Evolutionary conservation across 1,140 invertebrate genomes (phyloP).

Genomic region (Mactra quadrangularis): DNA sequence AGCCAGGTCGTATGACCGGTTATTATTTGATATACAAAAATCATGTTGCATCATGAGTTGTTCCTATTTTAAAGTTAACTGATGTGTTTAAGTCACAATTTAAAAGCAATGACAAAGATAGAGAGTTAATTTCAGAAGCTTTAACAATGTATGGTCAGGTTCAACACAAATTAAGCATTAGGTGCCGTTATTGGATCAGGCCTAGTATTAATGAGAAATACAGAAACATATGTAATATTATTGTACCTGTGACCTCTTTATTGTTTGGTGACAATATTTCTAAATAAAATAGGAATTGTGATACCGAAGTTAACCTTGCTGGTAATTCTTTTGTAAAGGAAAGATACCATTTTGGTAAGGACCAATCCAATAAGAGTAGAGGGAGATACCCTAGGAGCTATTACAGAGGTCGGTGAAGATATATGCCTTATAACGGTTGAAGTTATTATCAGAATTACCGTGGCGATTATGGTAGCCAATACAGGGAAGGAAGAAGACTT

Average conservation of each 20-base stretch:
- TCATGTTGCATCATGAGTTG: neutral
- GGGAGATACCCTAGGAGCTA: neutral
- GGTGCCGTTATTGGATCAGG: conserved; percentile 16
- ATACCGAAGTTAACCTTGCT: neutral
- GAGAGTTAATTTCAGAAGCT: conserved; percentile 5
- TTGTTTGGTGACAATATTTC: conserved; percentile 34
- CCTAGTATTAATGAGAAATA: conserved; percentile 26
- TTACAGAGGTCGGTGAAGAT: neutral
- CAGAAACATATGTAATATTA: conserved; percentile 2
- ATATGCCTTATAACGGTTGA: neutral
- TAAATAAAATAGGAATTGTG: conserved; percentile 23
- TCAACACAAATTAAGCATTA: neutral
- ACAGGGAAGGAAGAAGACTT: neutral
- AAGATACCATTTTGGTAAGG: neutral
- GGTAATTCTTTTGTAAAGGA: neutral
- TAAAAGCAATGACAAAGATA: neutral
- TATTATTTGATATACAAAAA: conserved; percentile 12
- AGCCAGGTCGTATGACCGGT: neutral
- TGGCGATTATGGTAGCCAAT: neutral
- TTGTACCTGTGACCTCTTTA: neutral
- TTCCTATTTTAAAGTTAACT: conserved; percentile 10
- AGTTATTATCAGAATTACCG: neutral
- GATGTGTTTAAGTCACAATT: neutral
- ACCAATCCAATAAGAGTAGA: neutral
- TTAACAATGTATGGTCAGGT: conserved; percentile 1